Conservation (phyloP, 1,140 invertebrate genomes). For the Hesperophylax magnus region DNA sequence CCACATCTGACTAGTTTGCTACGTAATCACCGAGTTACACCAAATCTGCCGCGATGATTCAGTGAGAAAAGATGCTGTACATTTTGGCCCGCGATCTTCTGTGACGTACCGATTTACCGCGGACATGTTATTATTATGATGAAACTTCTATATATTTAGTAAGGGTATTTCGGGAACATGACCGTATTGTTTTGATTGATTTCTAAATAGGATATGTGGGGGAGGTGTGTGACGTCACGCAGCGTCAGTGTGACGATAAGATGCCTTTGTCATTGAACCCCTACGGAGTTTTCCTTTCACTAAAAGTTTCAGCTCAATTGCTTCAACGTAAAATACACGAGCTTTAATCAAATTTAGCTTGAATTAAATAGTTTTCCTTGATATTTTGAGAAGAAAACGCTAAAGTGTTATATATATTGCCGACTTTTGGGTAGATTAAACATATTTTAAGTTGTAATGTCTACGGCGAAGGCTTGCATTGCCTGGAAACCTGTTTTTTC, state of each 20-base stretch:
- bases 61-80: slow-evolving; percentile 8
- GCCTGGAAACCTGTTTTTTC: no score
- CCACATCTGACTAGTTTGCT: background rate
- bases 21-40: slow-evolving; percentile 26
- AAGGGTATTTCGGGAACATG: slow-evolving; percentile 35
- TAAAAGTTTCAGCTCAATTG: background rate
- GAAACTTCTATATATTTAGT: slow-evolving; percentile 24
- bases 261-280: slow-evolving; percentile 27
- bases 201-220: slow-evolving; percentile 22
- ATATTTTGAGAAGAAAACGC: no score
- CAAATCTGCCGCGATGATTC: slow-evolving; percentile 45
- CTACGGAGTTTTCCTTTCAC: background rate
- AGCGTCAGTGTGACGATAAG: slow-evolving; percentile 38
- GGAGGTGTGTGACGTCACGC: slow-evolving; percentile 29
- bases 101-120: slow-evolving; percentile 16
- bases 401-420: no score
- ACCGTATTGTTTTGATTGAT: slow-evolving; percentile 47
- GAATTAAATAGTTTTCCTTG: no score
- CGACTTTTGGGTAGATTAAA: no score
- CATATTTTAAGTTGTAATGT: no score
- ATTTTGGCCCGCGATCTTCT: slow-evolving; percentile 23
- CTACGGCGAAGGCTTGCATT: no score
- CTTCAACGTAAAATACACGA: no score
- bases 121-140: slow-evolving; percentile 33
- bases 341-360: no score